A percentile compares a stretch with the other conserved stretches of the same genome.
Evolutionary conservation across 2,888 invertebrate genomes (phyloP).

Genomic region (Bugula neritina): DNA sequence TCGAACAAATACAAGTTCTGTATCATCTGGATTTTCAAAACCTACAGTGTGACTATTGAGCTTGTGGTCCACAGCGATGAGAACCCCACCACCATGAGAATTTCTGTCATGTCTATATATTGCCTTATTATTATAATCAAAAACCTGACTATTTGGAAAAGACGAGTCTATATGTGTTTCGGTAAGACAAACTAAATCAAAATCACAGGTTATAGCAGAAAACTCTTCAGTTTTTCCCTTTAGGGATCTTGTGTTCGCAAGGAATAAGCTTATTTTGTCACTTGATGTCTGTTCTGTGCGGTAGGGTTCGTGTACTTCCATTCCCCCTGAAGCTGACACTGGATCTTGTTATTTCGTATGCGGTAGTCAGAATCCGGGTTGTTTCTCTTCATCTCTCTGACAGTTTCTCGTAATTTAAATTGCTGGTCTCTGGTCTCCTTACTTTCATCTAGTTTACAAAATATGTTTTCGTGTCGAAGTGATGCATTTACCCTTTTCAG

Average conservation of each 20-base stretch:
- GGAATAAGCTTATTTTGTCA: neutral
- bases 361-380: too few relatives aligned
- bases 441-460: too few relatives aligned
- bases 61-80: neutral
- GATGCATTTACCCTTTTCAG: too few relatives aligned
- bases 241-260: conserved; percentile 12
- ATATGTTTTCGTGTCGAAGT: too few relatives aligned
- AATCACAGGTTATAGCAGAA: neutral
- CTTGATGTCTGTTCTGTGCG: neutral
- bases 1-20: neutral
- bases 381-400: too few relatives aligned
- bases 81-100: neutral
- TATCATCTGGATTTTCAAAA: neutral
- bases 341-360: too few relatives aligned
- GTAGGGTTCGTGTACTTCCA: neutral
- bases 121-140: neutral
- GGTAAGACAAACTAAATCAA: conserved; percentile 11
- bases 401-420: too few relatives aligned
- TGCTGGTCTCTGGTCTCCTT: too few relatives aligned
- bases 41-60: neutral
- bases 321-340: too few relatives aligned
- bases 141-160: neutral
- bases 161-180: conserved; percentile 1
- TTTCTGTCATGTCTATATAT: conserved; percentile 21
- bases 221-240: conserved; percentile 24